Base-by-base conservation (phyloP, 2,113 vertebrate species). In the Hemichromis elongatus region DNA sequence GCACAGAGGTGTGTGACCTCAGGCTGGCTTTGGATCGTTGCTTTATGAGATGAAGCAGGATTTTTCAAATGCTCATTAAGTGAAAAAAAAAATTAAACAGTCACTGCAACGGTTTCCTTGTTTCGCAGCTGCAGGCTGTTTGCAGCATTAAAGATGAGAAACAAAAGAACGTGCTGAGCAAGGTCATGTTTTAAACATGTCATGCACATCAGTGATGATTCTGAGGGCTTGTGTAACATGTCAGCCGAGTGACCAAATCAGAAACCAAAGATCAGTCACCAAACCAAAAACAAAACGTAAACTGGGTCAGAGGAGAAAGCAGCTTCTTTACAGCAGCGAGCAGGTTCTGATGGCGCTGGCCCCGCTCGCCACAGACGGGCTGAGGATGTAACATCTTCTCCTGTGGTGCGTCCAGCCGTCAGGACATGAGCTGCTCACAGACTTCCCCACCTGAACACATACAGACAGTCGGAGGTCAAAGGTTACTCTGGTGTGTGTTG, bases 261-360 rank as follows among this genome's bases (percentile, higher is more conserved):
- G 21, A 42, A 45, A 45, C n/a, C 63, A 70, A 45, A 45, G 37
- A 45, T 9, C 7, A 2, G 21, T 68, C 63, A 68, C n/a, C 35
- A 40, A 42, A 80, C 21, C 11, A 1, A 21, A 80, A 61, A 50
- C 28, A 13, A 3, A 47, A 50, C 5, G 1, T 13, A 40, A 57
- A 18, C 37, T 2, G 19, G 19, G 5, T 57, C 9, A 35, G 19
- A 68, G 26, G 35, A 40, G 24, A 40, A 10, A 9, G 30, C 2
- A 13, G n/a, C 1, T 14, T 21, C 16, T 86, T 84, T 92, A 96
- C 95, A 66, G 90, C 90, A 94, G 77, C 1, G 93, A 92, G 77
- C 95, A 97, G 91, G 66, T 80, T 1, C 90, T 90, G 89, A 96
- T 91, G 9, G 95, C 82, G 1, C 92, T 95, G 45, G 90, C 93